Conservation (phyloP, 2,797 vertebrate genomes). For the Enteromius radiatus region DNA sequence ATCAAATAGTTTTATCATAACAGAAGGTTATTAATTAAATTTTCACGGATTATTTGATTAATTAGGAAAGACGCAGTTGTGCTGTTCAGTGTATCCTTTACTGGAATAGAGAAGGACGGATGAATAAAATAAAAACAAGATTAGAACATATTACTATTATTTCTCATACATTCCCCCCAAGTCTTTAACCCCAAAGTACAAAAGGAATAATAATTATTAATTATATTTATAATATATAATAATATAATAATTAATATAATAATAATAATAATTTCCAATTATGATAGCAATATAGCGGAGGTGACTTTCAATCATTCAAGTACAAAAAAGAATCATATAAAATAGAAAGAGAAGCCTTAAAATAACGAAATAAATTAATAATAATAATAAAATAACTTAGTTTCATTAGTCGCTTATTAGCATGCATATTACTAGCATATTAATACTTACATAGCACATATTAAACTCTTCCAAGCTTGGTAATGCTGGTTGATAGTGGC, state of each 20-base stretch:
- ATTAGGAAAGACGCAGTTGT: slow-evolving; percentile 46
- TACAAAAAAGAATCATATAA: not conserved
- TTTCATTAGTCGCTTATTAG: not conserved
- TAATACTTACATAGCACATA: not conserved
- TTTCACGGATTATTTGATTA: slow-evolving; percentile 51
- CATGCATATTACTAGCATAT: not conserved
- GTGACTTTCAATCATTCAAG: not conserved
- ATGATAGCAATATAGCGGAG: not conserved
- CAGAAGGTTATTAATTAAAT: slow-evolving; percentile 39
- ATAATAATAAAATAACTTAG: not conserved
- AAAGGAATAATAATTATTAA: too few relatives aligned
- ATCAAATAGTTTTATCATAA: slow-evolving; percentile 43
- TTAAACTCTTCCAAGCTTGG: not conserved
- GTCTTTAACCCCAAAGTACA: not conserved
- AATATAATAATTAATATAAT: too few relatives aligned
- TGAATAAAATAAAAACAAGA: not conserved
- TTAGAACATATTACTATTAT: not conserved
- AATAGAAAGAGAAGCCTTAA: not conserved
- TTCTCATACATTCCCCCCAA: not conserved
- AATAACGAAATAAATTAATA: not conserved
- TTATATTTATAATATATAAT: too few relatives aligned
- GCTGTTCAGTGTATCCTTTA: slow-evolving; percentile 8
- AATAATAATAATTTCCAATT: not conserved
- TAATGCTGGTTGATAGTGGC: too few relatives aligned
- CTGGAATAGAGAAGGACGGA: not conserved